Evolutionary conservation across 2,888 invertebrate genomes (phyloP).

Genomic region (Calameuta idolon): DNA sequence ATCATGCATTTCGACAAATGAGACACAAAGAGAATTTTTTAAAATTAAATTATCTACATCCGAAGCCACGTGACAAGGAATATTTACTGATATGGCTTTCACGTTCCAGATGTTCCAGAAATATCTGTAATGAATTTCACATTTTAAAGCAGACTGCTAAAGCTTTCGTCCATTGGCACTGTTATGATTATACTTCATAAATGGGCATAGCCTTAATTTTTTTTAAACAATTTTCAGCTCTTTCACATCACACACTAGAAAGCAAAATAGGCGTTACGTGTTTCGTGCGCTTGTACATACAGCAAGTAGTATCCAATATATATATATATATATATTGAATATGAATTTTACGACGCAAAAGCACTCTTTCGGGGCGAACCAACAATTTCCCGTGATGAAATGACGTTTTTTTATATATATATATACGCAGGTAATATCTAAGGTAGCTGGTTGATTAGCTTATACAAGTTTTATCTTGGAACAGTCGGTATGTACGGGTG

Average conservation of each 20-base stretch:
- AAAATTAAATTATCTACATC: not conserved
- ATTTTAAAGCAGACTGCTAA: not conserved
- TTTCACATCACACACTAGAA: too few species aligned
- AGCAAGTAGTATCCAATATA: too few species aligned
- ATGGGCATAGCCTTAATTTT: too few species aligned
- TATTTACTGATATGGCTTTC: not conserved
- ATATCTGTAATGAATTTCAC: not conserved
- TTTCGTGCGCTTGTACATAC: too few species aligned
- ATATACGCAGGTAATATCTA: not conserved
- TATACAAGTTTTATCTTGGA: not conserved
- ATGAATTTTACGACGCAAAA: not conserved
- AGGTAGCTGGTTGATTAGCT: not conserved
- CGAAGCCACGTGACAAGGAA: not conserved
- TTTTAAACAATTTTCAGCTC: too few species aligned
- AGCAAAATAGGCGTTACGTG: too few species aligned
- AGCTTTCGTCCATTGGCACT: not conserved
- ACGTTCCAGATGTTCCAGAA: not conserved
- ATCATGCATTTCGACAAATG: not conserved
- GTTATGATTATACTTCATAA: too few species aligned
- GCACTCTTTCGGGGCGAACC: not conserved
- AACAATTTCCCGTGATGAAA: constrained; percentile 1
- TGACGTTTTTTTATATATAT: not conserved
- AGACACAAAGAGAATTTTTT: not conserved
- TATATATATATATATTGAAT: not conserved
- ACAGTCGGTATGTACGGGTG: not conserved